Conservation (phyloP, 2,888 invertebrate genomes). For the Trimorus sp. region DNA sequence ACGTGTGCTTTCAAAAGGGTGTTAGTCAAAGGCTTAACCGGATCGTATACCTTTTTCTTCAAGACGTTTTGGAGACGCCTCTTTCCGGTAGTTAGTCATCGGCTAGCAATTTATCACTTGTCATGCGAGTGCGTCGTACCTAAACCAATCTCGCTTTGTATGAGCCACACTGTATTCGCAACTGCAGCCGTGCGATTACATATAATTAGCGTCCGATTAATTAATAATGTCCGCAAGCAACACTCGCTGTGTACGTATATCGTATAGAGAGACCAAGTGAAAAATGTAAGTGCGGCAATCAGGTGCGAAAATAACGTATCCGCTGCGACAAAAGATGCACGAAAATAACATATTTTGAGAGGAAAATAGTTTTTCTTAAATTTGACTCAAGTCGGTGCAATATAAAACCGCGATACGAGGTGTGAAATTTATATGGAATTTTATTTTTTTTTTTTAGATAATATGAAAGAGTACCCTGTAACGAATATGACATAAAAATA, state of each 20-base stretch:
- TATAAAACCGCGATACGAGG: conserved; percentile 5
- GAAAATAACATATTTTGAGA: conserved; percentile 41
- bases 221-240: conserved; percentile 72
- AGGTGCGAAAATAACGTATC: conserved; percentile 51
- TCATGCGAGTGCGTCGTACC: conserved; percentile 73
- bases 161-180: conserved; percentile 71
- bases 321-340: conserved; percentile 34
- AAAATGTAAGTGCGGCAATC: conserved; percentile 49
- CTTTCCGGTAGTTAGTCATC: conserved; percentile 78
- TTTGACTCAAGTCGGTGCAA: conserved; percentile 23
- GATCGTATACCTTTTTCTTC: conserved; percentile 69
- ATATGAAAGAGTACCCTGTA: too few species aligned
- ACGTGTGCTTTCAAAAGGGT: conserved; percentile 50
- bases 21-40: conserved; percentile 58
- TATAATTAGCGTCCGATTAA: conserved; percentile 78
- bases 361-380: conserved; percentile 47
- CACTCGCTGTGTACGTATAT: conserved; percentile 12
- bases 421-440: conserved; percentile 21
- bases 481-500: too few species aligned
- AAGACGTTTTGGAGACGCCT: conserved; percentile 73
- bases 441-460: background rate
- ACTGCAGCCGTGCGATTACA: conserved; percentile 75
- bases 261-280: conserved; percentile 26
- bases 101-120: conserved; percentile 78
- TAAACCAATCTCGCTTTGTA: conserved; percentile 77